Percentiles rank a stretch among this genome's conserved stretches.
phyloP scores from a whole-genome alignment of 2,113 vertebrate genomes.

The Zingel zingel region DNA sequence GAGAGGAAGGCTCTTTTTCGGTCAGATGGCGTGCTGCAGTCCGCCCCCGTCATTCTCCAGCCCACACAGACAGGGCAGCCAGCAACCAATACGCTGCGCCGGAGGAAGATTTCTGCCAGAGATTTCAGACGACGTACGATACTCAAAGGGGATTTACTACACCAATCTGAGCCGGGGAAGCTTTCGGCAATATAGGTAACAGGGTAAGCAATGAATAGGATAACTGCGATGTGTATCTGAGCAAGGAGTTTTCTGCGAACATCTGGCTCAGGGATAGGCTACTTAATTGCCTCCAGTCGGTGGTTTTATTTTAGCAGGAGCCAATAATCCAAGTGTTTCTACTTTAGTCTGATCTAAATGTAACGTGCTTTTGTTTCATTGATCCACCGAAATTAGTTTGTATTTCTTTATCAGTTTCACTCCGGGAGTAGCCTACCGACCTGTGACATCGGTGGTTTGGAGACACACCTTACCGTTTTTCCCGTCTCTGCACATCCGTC shows the following conservation, averaged over 20 bases:
- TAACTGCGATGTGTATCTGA: constrained; percentile 29
- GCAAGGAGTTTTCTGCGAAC: constrained; percentile 29
- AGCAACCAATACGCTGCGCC: constrained; percentile 85
- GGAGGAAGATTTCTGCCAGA: constrained; percentile 84
- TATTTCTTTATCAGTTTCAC: constrained; percentile 24
- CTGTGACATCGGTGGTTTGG: constrained; percentile 41
- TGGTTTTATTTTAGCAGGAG: constrained; percentile 25
- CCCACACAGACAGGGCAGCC: constrained; percentile 87
- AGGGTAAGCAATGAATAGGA: constrained; percentile 49
- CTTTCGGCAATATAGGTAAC: constrained; percentile 53
- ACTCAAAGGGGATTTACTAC: constrained; percentile 77
- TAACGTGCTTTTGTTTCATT: background rate
- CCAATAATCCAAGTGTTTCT: background rate
- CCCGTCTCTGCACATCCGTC: constrained; percentile 27
- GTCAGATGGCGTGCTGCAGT: constrained; percentile 89
- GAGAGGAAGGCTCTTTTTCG: constrained; percentile 89
- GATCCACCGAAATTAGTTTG: constrained; percentile 2
- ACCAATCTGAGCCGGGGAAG: constrained; percentile 65
- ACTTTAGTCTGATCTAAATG: background rate
- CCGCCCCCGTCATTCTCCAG: constrained; percentile 88
- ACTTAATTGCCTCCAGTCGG: constrained; percentile 15
- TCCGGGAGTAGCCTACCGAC: constrained; percentile 5
- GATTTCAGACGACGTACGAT: constrained; percentile 75
- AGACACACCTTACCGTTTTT: constrained; percentile 30
- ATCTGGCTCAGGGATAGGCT: constrained; percentile 43